phyloP scores from a whole-genome alignment of 2,888 invertebrate genomes.

The Platynereis dumerilii region DNA sequence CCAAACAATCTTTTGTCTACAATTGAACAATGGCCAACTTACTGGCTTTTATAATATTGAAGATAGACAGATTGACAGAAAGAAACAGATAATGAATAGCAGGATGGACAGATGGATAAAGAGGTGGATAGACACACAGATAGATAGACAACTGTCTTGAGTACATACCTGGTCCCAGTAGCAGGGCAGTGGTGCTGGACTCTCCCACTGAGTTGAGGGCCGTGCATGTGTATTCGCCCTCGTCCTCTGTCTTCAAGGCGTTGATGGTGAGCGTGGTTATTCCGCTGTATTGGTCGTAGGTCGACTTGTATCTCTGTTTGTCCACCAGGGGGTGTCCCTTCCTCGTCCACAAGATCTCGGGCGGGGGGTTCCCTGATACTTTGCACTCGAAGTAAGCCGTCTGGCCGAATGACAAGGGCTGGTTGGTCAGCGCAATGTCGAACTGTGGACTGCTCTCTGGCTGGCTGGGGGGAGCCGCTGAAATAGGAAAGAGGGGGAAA shows the following conservation, averaged over 20 bases:
- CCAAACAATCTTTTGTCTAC: too few species aligned
- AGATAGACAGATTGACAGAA: too few species aligned
- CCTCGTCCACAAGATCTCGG: conserved; percentile 59
- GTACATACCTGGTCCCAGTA: conserved; percentile 25
- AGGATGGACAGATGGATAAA: too few species aligned
- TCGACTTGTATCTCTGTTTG: conserved; percentile 57
- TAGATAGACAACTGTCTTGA: conserved; percentile 36
- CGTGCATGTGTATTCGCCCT: conserved; percentile 82
- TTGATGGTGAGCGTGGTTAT: conserved; percentile 89
- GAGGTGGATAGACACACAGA: too few species aligned
- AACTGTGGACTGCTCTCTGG: conserved; percentile 34
- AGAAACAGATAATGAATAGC: too few species aligned
- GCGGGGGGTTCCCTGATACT: conserved; percentile 58
- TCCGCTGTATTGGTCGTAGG: conserved; percentile 72
- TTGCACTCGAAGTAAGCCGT: conserved; percentile 58
- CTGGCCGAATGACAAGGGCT: conserved; percentile 61
- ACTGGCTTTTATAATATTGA: too few species aligned
- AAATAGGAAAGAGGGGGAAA: conserved; percentile 27
- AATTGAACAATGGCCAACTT: too few species aligned
- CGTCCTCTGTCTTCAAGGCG: conserved; percentile 72
- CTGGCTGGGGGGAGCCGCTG: conserved; percentile 33
- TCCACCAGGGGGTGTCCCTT: conserved; percentile 54
- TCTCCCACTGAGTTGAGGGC: conserved; percentile 83
- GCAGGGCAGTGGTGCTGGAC: conserved; percentile 73
- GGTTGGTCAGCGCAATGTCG: conserved; percentile 46